phyloP scores from a whole-genome alignment of 2,888 invertebrate species.

The Cerastis leucographa region DNA sequence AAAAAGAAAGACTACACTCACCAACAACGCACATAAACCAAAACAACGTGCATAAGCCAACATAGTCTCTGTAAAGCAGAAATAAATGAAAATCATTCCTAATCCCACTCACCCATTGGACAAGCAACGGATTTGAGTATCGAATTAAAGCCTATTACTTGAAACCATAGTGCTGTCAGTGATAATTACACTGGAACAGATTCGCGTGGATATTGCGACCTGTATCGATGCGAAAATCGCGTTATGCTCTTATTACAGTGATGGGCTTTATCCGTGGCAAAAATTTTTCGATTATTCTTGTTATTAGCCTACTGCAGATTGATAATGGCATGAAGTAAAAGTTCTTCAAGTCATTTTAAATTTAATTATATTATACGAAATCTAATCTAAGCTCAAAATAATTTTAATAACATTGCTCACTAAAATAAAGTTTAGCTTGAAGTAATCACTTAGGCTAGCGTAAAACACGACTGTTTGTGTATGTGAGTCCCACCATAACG shows the following conservation, averaged over 20 bases:
- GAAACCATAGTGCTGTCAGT: slow-evolving; percentile 42
- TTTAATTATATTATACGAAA: not conserved
- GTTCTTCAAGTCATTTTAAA: not conserved
- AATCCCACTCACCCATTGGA: not conserved
- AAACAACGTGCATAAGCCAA: not conserved
- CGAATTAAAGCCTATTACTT: slow-evolving; percentile 35
- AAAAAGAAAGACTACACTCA: no score
- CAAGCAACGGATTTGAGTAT: slow-evolving; percentile 34
- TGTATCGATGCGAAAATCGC: slow-evolving; percentile 33
- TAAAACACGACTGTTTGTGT: not conserved
- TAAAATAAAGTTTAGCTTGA: not conserved
- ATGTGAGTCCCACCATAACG: not conserved
- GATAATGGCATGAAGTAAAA: not conserved
- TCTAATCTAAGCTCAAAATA: not conserved
- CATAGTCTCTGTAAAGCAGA: not conserved
- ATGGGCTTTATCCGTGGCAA: slow-evolving; percentile 13
- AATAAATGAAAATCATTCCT: not conserved
- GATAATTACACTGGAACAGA: slow-evolving; percentile 54
- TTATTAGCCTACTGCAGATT: not conserved
- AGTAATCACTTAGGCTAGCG: not conserved
- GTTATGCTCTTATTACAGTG: slow-evolving; percentile 48
- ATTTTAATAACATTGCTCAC: not conserved
- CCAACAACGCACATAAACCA: not conserved
- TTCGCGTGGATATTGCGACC: slow-evolving; percentile 24
- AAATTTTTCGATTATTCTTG: not conserved